Evolutionary conservation across 2,888 invertebrate genomes (phyloP).

Genomic region (Trichopria drosophilae): DNA sequence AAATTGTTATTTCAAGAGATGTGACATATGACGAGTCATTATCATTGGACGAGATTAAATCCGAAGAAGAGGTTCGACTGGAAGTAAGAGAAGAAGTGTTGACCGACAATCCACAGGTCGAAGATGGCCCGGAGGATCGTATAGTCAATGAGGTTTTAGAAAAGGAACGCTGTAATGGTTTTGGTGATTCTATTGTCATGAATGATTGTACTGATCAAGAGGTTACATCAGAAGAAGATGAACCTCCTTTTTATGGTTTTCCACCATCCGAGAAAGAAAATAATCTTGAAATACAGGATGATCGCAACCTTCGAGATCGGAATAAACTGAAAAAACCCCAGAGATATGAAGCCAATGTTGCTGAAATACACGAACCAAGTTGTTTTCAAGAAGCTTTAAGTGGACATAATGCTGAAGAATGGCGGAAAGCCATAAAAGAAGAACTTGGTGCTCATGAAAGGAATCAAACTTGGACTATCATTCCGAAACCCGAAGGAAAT

Average conservation of each 20-base stretch:
- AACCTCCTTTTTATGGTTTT: background rate
- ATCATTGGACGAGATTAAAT: background rate
- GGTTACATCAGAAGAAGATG: background rate
- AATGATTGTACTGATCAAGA: no score
- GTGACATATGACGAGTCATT: conserved; percentile 11
- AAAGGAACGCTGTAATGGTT: no score
- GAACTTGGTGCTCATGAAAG: conserved; percentile 11
- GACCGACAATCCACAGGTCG: no score
- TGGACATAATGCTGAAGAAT: conserved; percentile 1
- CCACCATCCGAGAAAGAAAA: background rate
- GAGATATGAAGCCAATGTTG: background rate
- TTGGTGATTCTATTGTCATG: no score
- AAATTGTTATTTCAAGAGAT: conserved; percentile 15
- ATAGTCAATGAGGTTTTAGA: no score
- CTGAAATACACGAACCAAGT: background rate
- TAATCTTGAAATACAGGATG: no score
- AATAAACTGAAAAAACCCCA: background rate
- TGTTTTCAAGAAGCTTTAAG: conserved; percentile 13
- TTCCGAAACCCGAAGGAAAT: background rate
- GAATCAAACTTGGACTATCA: conserved; percentile 12
- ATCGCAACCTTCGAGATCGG: background rate
- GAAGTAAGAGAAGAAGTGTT: no score
- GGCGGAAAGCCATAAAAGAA: conserved; percentile 13
- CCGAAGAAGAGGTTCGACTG: no score
- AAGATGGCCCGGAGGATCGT: no score